phyloP scores from a whole-genome alignment of 2,888 invertebrate genomes.

The Harmothoe impar region DNA sequence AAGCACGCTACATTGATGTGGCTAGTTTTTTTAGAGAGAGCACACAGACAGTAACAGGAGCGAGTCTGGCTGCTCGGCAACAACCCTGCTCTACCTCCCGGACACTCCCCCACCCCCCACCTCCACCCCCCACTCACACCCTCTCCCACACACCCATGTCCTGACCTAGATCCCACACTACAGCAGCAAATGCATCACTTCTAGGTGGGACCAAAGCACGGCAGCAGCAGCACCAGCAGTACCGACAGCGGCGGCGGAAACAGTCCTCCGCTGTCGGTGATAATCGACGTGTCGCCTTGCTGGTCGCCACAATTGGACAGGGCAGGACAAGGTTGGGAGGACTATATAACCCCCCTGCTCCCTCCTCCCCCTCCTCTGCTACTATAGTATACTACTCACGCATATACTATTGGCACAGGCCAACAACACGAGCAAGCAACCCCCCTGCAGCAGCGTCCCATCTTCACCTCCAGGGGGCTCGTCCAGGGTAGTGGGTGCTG shows the following conservation, averaged over 20 bases:
- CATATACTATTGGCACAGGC: too few relatives aligned
- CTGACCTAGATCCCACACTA: background rate
- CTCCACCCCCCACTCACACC: background rate
- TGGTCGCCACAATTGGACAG: background rate
- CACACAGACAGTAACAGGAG: background rate
- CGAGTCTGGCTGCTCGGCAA: background rate
- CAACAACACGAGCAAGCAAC: too few relatives aligned
- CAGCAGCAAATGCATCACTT: conserved; percentile 7
- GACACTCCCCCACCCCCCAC: background rate
- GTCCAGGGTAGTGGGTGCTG: too few relatives aligned
- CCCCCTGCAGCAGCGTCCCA: background rate
- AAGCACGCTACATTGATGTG: too few relatives aligned
- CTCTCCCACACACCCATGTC: background rate
- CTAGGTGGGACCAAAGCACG: background rate
- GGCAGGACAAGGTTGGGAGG: too few relatives aligned
- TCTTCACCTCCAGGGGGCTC: too few relatives aligned
- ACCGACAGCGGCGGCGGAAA: background rate
- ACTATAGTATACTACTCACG: too few relatives aligned
- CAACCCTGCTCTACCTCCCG: too few relatives aligned
- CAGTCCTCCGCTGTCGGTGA: background rate
- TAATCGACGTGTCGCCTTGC: background rate
- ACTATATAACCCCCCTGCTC: too few relatives aligned
- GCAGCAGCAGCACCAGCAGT: background rate
- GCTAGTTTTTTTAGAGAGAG: too few relatives aligned
- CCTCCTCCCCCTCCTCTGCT: too few relatives aligned